A percentile compares a stretch with the other conserved stretches of the same genome.
Conservation (phyloP, 2,888 invertebrate genomes). For the Arctia plantaginis region DNA sequence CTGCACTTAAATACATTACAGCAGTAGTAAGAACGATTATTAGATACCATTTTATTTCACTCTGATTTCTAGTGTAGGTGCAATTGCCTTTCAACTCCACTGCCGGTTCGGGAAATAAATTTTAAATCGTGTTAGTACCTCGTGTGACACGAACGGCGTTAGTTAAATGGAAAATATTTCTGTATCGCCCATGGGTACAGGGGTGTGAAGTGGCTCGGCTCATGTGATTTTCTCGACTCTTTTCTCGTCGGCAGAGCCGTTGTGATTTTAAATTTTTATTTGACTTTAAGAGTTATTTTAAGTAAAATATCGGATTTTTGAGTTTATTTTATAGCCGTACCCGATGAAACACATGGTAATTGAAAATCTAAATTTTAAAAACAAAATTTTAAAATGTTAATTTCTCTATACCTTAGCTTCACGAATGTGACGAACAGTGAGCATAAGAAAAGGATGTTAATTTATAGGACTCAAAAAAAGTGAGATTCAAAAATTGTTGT, state of each 20-base stretch:
- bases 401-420: too few species aligned
- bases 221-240: constrained; percentile 69
- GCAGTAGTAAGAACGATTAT: constrained; percentile 42
- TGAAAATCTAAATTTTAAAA: too few species aligned
- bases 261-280: constrained; percentile 52
- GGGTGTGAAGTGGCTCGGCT: constrained; percentile 67
- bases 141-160: constrained; percentile 70
- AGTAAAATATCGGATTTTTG: not conserved
- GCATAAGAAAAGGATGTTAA: too few species aligned
- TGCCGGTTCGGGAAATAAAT: constrained; percentile 72
- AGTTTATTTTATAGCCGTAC: not conserved
- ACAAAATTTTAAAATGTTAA: too few species aligned
- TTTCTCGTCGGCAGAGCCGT: constrained; percentile 39
- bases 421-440: too few species aligned
- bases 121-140: constrained; percentile 72
- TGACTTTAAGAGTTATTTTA: constrained; percentile 23
- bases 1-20: constrained; percentile 13
- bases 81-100: constrained; percentile 52
- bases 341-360: too few species aligned
- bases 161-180: constrained; percentile 81
- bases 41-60: constrained; percentile 46
- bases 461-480: too few species aligned
- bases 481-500: too few species aligned
- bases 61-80: constrained; percentile 41
- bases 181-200: constrained; percentile 72